Conservation (phyloP, 53 echinoderm and acorn worm genomes). For the Echinometra lucunter region DNA sequence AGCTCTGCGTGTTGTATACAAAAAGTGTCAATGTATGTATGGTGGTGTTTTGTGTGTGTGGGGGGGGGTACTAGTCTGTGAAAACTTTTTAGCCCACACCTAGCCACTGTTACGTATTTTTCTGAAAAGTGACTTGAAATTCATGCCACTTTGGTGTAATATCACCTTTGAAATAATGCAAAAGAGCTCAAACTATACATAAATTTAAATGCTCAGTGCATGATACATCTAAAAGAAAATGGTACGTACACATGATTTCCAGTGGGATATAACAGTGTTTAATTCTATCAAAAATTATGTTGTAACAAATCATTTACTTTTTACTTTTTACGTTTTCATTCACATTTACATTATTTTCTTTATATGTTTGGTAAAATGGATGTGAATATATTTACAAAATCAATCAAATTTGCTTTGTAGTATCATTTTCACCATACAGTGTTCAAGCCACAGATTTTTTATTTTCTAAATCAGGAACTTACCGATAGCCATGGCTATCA, state of each 20-base stretch:
- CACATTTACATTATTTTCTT: too few species aligned
- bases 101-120: too few species aligned
- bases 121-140: too few species aligned
- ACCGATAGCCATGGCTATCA: conserved; percentile 63
- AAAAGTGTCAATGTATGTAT: not conserved
- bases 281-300: not conserved
- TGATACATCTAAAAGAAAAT: too few species aligned
- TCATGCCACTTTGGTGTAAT: too few species aligned
- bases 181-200: not conserved
- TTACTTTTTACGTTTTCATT: too few species aligned
- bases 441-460: not conserved
- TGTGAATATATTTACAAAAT: not conserved
- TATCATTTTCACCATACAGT: not conserved
- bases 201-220: not conserved
- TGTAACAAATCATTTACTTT: too few species aligned
- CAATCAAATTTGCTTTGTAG: not conserved
- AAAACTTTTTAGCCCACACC: not conserved
- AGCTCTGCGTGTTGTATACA: too few species aligned
- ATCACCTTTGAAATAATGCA: not conserved
- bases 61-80: not conserved
- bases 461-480: not conserved
- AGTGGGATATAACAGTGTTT: not conserved
- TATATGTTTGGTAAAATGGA: not conserved
- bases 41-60: not conserved
- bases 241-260: too few species aligned